phyloP scores from a whole-genome alignment of 2,888 invertebrate genomes.

The Hemaris fuciformis region DNA sequence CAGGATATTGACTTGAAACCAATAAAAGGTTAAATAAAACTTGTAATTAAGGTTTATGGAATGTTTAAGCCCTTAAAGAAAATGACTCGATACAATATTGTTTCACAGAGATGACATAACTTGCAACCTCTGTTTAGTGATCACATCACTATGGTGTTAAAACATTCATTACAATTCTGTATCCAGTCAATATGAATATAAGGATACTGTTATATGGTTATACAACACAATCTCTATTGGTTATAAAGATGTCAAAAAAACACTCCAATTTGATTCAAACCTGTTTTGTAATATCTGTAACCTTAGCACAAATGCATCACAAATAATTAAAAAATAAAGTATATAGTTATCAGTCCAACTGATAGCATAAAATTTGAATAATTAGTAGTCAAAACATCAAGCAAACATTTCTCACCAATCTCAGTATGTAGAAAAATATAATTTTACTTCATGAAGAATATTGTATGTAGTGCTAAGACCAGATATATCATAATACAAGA shows the following conservation, averaged over 20 bases:
- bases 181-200: slow-evolving; percentile 59
- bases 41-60: slow-evolving; percentile 71
- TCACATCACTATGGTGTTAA: not conserved
- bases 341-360: not conserved
- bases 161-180: slow-evolving; percentile 44
- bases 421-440: not conserved
- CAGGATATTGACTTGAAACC: slow-evolving; percentile 46
- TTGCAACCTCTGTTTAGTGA: slow-evolving; percentile 19
- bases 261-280: slow-evolving; percentile 68
- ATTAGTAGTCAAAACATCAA: not conserved
- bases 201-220: slow-evolving; percentile 55
- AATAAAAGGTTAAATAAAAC: slow-evolving; percentile 63
- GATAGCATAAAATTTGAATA: not conserved
- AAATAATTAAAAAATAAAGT: not conserved
- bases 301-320: slow-evolving; percentile 56
- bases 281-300: slow-evolving; percentile 50
- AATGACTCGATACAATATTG: slow-evolving; percentile 63
- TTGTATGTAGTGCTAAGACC: slow-evolving; percentile 55
- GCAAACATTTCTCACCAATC: not conserved
- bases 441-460: not conserved
- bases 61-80: slow-evolving; percentile 72
- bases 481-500: slow-evolving; percentile 45
- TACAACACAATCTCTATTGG: slow-evolving; percentile 56
- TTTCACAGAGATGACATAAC: slow-evolving; percentile 23
- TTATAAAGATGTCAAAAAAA: slow-evolving; percentile 63